Evolutionary conservation across 2,888 invertebrate species (phyloP), one percentile per base, ranked within the genome.

Genomic region (Thymelicus acteon): DNA sequence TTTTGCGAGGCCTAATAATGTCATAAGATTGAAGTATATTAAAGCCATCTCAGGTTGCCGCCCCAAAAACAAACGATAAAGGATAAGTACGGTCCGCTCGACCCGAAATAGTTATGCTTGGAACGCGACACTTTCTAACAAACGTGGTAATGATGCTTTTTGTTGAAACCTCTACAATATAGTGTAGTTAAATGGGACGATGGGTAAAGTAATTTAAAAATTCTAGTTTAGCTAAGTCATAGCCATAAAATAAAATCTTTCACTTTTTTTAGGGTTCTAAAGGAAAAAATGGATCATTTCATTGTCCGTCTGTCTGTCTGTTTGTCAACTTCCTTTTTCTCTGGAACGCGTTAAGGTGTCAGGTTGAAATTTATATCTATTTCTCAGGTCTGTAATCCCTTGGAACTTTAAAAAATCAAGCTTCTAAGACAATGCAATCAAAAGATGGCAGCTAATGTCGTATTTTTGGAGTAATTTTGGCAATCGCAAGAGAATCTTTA

Each of bases 11-110:
- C 47, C 62, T 57, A 68, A 68, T 68, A 61, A 68, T 57, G 68
- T 68, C 61, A 61, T 68, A 61, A 60, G 61, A 68, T 68, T 62
- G 68, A 62, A 61, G 61, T 68, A 68, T 68, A 68, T 61, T 62
- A 68, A 68, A 61, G 62, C 68, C 68, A 69, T 63, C 62, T 63
- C 37, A 69, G 48, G 67, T 62, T 57, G 68, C 48, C 48, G 58
- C 54, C 58, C 69, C 58, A 69, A 69, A 68, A 69, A 69, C 69
- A 69, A 69, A 69, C 69, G 69, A 69, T 69, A 69, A 69, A 69
- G 69, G 69, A 69, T 69, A 69, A 69, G 69, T 69, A 69, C 69
- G 69, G 69, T 69, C 69, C 47, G 49, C 52, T 64, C 49, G 63
- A 69, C 63, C 69, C 58, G 57, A 63, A 67, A 69, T 69, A 69